Percentiles rank a stretch among this genome's conserved stretches.
phyloP scores from a whole-genome alignment of 2,888 invertebrate species.

The Platerodrilus igneus region DNA sequence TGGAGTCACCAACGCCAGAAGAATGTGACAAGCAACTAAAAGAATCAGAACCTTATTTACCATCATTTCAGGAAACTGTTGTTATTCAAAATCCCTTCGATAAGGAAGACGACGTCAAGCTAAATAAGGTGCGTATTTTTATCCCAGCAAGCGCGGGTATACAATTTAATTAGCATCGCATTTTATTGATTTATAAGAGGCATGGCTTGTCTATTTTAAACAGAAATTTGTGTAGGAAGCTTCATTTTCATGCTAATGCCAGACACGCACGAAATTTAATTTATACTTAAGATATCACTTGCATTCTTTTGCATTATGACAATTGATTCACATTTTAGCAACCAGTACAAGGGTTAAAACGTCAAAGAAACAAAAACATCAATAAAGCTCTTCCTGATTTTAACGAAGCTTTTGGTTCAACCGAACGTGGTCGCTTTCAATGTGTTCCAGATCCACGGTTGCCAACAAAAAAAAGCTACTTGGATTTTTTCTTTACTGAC shows the following conservation, averaged over 20 bases:
- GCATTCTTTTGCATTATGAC: too few species aligned
- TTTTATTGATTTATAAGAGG: too few species aligned
- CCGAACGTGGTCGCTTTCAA: conserved; percentile 75
- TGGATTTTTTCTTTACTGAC: conserved; percentile 39
- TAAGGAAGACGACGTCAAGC: conserved; percentile 32
- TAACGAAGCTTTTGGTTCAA: conserved; percentile 81
- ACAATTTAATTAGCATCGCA: too few species aligned
- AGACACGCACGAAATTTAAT: too few species aligned
- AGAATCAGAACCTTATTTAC: conserved; percentile 25
- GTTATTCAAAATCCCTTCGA: conserved; percentile 30
- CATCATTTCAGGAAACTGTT: conserved; percentile 30
- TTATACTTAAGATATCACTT: too few species aligned
- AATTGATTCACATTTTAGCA: too few species aligned
- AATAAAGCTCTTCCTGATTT: conserved; percentile 67
- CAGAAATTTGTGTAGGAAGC: too few species aligned
- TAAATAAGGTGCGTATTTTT: conserved; percentile 35
- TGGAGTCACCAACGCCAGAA: too few species aligned
- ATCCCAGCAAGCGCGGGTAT: background rate
- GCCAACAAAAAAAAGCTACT: conserved; percentile 38
- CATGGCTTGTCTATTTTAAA: too few species aligned
- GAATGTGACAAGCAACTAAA: too few species aligned
- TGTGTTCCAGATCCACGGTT: conserved; percentile 43
- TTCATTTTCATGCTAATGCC: too few species aligned
- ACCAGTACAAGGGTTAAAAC: conserved; percentile 17
- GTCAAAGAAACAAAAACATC: conserved; percentile 18